Evolutionary conservation across 2,888 invertebrate species (phyloP).

Genomic region (Agrochola lota): DNA sequence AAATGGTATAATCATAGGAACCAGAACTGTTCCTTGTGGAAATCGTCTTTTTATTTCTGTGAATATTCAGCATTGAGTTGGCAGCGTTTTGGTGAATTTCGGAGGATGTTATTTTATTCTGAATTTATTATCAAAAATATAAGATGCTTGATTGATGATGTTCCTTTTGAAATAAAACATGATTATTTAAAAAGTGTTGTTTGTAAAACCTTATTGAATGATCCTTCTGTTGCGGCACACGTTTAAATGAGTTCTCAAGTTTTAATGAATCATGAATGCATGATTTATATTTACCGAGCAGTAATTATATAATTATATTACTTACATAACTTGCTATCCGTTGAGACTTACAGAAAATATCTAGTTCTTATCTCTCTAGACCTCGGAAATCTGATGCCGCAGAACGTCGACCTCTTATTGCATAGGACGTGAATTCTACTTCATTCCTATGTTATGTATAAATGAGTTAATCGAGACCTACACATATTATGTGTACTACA

Average conservation of each 20-base stretch:
- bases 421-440: conserved; percentile 28
- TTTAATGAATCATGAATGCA: conserved; percentile 51
- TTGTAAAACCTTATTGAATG: conserved; percentile 14
- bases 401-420: conserved; percentile 58
- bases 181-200: neutral
- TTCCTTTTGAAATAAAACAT: neutral
- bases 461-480: conserved; percentile 48
- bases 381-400: conserved; percentile 58
- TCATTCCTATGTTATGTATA: conserved; percentile 42
- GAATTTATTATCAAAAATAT: neutral
- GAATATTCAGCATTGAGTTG: neutral
- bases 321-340: conserved; percentile 41
- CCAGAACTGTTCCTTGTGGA: conserved; percentile 26
- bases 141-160: neutral
- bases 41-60: neutral
- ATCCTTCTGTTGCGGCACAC: conserved; percentile 22
- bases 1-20: neutral
- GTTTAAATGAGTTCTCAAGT: conserved; percentile 31
- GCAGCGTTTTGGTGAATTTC: neutral
- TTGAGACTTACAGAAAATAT: conserved; percentile 32
- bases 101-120: neutral
- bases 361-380: conserved; percentile 36
- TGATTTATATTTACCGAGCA: conserved; percentile 29
- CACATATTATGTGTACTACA: conserved; percentile 13
- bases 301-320: conserved; percentile 18